phyloP scores from a whole-genome alignment of 2,888 invertebrate genomes.

The Acleris laterana region DNA sequence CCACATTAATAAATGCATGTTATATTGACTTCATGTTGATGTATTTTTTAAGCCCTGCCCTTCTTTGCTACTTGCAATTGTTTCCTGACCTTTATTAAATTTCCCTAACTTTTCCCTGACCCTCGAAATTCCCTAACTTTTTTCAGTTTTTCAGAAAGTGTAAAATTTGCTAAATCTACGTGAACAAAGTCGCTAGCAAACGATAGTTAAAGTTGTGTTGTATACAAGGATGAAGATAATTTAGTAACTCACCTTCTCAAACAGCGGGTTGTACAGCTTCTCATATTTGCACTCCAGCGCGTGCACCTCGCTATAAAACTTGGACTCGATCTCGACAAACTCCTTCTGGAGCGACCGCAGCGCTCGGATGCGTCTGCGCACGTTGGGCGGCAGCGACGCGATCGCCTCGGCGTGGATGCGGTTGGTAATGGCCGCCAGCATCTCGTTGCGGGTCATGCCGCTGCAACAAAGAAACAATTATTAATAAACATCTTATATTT shows the following conservation, averaged over 20 bases:
- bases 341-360: slow-evolving; percentile 94
- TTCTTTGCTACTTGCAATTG: too few relatives aligned
- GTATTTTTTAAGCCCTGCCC: too few relatives aligned
- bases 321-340: slow-evolving; percentile 93
- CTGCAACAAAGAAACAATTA: slow-evolving; percentile 45
- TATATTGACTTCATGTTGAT: too few relatives aligned
- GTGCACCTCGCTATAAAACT: slow-evolving; percentile 97
- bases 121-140: too few relatives aligned
- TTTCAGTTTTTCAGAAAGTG: too few relatives aligned
- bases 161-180: too few relatives aligned
- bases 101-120: too few relatives aligned
- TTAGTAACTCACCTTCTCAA: slow-evolving; percentile 87
- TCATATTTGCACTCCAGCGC: slow-evolving; percentile 96
- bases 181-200: too few relatives aligned
- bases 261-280: slow-evolving; percentile 89
- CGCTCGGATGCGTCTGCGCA: slow-evolving; percentile 92
- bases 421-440: slow-evolving; percentile 85
- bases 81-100: too few relatives aligned
- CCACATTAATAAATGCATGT: too few relatives aligned
- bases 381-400: slow-evolving; percentile 87
- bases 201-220: too few relatives aligned
- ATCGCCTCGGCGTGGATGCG: slow-evolving; percentile 85
- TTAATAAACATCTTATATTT: neutral
- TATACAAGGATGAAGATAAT: neutral
- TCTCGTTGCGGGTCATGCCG: slow-evolving; percentile 80